Base-by-base conservation (phyloP, 2,888 invertebrate species). In the Eristalis arbustorum region DNA sequence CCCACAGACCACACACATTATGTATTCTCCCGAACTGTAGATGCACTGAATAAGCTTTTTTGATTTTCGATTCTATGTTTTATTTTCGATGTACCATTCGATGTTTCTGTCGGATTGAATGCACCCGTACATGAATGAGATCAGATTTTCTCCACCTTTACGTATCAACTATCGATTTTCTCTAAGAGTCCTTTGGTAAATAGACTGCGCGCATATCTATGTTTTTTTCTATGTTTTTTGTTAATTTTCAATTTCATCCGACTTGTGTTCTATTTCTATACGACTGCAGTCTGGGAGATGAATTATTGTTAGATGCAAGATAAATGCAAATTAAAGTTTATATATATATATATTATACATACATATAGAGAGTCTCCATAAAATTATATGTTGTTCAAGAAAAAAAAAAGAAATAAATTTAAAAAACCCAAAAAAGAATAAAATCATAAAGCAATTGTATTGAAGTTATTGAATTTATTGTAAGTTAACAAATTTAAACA, bases 351-450 rank as follows among this genome's bases (percentile, higher is more conserved):
- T 74, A 64, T 66, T 59, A 59, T 59, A 68, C 69, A 77, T 74
- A 64, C 61, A 68, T 62, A 77, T 69, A 71, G 69, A 84, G 63
- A 76, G 66, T 78, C 76, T 85, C 77, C 79, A 88, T 69, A 73
- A 79, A 87, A 81, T 77, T 87, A 88, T 89, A 81, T 79, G 84
- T 88, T 88, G 81, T 88, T 88, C 74, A 77, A 80, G 59, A 76
- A 83, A 77, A 62, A 37, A 73, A 63, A 78, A 80, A 74, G 64
- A 42, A 81, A 63, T 71, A 68, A 75, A 14, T 42, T 42, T 42
- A 5, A 42, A 42, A 42, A 42, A 14, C 42, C 42, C 42, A 3
- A 64, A 80, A 80, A 67, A 74, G 59, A 63, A 61, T 23, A 59
- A 84, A 80, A 81, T 81, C n/a, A 84, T 83, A 68, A 78, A 88